These are phyloP conservation scores for Eciton burchellii DNA, from an alignment of 1,140 invertebrate species.

Conservation along the genomic window DNA sequence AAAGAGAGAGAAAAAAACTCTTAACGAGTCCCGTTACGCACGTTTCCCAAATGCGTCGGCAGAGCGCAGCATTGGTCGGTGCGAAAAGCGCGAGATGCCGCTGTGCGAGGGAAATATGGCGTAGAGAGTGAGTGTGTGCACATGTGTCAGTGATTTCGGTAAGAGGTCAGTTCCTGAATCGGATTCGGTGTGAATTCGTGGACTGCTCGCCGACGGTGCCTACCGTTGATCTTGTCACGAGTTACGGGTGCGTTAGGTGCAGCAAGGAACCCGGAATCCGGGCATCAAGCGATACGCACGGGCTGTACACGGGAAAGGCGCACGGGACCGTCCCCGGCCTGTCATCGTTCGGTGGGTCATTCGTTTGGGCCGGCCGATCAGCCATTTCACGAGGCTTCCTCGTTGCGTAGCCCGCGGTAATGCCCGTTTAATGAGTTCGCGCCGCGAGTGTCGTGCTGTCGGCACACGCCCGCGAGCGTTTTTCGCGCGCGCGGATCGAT, in stretches of 20 bases:
- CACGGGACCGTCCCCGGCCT: slow-evolving; percentile 1
- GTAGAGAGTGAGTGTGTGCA: slow-evolving; percentile 74
- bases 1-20: background rate
- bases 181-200: background rate
- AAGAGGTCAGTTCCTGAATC: slow-evolving; percentile 55
- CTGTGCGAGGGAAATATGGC: slow-evolving; percentile 74
- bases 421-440: background rate
- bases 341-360: background rate
- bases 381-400: too few relatives aligned
- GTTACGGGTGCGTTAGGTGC: too few relatives aligned
- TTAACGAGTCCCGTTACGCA: slow-evolving; percentile 21
- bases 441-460: background rate
- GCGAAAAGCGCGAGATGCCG: slow-evolving; percentile 2
- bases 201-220: too few relatives aligned
- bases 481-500: background rate
- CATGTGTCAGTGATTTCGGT: slow-evolving; percentile 79
- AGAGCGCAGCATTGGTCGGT: slow-evolving; percentile 5
- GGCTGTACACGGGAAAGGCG: background rate
- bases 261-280: too few relatives aligned
- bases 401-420: too few relatives aligned
- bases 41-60: background rate
- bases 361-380: background rate
- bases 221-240: background rate
- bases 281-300: background rate
- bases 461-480: background rate